These are phyloP conservation scores for Amphipoea oculea DNA, from an alignment of 2,888 invertebrate species.

Conservation along the genomic window DNA sequence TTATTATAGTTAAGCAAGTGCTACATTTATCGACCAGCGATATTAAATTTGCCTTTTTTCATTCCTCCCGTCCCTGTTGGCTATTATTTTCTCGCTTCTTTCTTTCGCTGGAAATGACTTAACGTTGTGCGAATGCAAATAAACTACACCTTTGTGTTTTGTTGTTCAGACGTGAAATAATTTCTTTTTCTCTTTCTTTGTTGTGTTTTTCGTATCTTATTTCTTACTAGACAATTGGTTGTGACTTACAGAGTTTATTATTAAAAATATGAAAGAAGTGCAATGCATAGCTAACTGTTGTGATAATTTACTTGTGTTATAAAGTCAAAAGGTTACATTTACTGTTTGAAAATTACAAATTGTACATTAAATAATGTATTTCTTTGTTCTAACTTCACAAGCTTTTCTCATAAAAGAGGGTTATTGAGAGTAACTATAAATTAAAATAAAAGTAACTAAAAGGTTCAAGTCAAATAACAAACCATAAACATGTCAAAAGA, in stretches of 20 bases:
- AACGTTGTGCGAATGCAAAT: slow-evolving; percentile 65
- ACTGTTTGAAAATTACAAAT: background rate
- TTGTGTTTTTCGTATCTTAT: slow-evolving; percentile 45
- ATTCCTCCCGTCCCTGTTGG: slow-evolving; percentile 53
- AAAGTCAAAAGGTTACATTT: slow-evolving; percentile 9
- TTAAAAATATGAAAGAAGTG: slow-evolving; percentile 9
- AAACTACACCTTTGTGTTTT: slow-evolving; percentile 66
- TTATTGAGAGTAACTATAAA: slow-evolving; percentile 5
- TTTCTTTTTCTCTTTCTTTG: slow-evolving; percentile 52
- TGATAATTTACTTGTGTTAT: background rate
- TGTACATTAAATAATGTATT: background rate
- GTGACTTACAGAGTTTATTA: slow-evolving; percentile 26
- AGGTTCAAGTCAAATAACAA: slow-evolving; percentile 24
- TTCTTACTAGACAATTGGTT: slow-evolving; percentile 43
- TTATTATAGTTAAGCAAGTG: slow-evolving; percentile 70
- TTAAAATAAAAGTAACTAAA: slow-evolving; percentile 9
- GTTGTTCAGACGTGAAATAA: slow-evolving; percentile 66
- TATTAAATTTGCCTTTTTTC: slow-evolving; percentile 74
- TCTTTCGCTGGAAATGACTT: slow-evolving; percentile 67
- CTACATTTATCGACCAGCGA: slow-evolving; percentile 73
- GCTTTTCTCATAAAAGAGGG: background rate
- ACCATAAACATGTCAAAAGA: slow-evolving; percentile 40
- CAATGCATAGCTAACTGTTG: background rate
- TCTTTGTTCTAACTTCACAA: slow-evolving; percentile 20
- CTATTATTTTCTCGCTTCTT: slow-evolving; percentile 65